Evolutionary conservation across 2,113 vertebrate species (phyloP), one percentile per base, ranked within the genome.

Genomic region (Odontesthes bonariensis): DNA sequence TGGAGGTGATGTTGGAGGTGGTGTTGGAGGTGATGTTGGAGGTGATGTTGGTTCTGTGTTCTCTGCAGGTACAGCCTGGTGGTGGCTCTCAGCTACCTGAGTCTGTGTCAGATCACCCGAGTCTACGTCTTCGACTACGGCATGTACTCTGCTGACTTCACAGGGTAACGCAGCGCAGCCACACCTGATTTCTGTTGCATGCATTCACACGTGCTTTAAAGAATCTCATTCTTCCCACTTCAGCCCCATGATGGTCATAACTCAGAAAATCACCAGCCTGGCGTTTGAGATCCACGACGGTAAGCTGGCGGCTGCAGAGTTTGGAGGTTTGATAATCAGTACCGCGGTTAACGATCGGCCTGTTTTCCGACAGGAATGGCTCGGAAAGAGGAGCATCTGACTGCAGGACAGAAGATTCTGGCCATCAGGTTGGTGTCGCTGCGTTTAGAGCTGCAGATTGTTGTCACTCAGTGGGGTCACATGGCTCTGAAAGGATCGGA

Each of bases 211-310:
- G 51, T 42, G 32, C 17, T 5, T 61, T 13, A 16, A 22, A 27
- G 27, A 2, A 3, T 95, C 44, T 74, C 27, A 6, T 6, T 4
- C 4, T 6, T 27, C 11, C 53, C 73, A 83, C 90, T 73, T 40
- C 88, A 98, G 97, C 54, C 96, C 97, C 44, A 98, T 98, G 97
- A 98, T 98, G 97, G 96, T 98, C 80, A 98, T 98, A 65, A 98
- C 97, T 7, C 97, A 98, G 93, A 98, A 98, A 92, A 98, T 98
- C 89, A 98, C 97, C 89, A 97, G 97, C 79, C 92, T 98, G 94
- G 97, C 96, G 2, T 98, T 96, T 75, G 97, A 98, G 82, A 95
- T 98, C 91, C 96, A 96, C 17, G 97, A 98, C 54, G 97, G 97
- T 98, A 92, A 83, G 75, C 22, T 44, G 42, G 12, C n/a, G 42